Base-by-base conservation (phyloP, 2,113 vertebrate species). In the Etheostoma cragini region DNA sequence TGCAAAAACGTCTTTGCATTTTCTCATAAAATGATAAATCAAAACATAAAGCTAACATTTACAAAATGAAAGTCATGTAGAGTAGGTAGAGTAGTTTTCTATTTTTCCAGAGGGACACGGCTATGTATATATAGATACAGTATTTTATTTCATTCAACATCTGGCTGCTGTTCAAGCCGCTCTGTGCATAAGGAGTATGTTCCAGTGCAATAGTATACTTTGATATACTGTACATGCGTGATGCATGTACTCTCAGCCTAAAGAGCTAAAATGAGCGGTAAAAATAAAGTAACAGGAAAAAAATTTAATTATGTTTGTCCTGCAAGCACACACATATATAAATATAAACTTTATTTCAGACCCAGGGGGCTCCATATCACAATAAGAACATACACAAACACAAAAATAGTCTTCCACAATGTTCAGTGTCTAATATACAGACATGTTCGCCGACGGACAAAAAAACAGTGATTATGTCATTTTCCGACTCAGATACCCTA, bases 61-160 rank as follows among this genome's bases (percentile, higher is more conserved):
- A 10, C 6, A 72, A 49, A 49, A 35, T 64, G 38, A 35, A 4
- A 8, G 50, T 61, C 6, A 47, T 0, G 14, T 11, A 35, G 22
- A 71, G 19, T 15, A 33, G 22, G 10, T 8, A 17, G 15, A 17
- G 8, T n/a, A n/a, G 14, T 12, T 62, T 14, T 38, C 24, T 33
- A 22, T 50, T 61, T 47, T 50, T 50, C 45, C n/a, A 53, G 45
- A 6, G 24, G 8, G 58, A 52, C 17, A 4, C 16, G 10, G 8
- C 38, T 42, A 22, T 54, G 16, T 56, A 61, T 47, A n/a, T 16
- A 35, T 24, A 17, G 14, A 58, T 21, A 22, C 42, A 35, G 26
- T 38, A 58, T 38, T 22, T 22, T n/a, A 71, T 57, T 58, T 72
- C 3, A 72, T n/a, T 65, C 22, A 54, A n/a, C 47, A 64, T 6